A percentile compares a stretch with the other conserved stretches of the same genome.
These are phyloP conservation scores for Vanessa cardui DNA, from an alignment of 2,888 invertebrate genomes.

Conservation along the genomic window DNA sequence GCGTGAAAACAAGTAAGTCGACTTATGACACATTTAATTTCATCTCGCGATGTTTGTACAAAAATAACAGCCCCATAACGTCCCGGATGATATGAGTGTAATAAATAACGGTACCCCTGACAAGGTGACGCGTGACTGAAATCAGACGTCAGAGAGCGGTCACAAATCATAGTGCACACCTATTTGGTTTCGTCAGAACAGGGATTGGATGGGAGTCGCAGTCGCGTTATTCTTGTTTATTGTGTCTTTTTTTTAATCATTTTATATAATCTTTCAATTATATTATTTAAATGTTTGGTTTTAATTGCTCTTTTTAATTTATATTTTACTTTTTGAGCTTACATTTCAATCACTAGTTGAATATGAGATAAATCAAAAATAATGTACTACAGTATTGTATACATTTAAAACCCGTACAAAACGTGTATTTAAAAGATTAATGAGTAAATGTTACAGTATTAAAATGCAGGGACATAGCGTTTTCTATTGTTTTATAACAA, in stretches of 20 bases:
- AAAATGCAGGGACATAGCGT: too few relatives aligned
- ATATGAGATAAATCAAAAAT: too few relatives aligned
- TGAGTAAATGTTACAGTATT: too few relatives aligned
- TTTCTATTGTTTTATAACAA: too few relatives aligned
- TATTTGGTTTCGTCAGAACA: constrained; percentile 49
- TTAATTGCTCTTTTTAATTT: too few relatives aligned
- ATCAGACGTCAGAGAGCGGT: constrained; percentile 70
- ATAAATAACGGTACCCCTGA: constrained; percentile 67
- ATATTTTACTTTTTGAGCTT: too few relatives aligned
- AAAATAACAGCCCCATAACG: constrained; percentile 49
- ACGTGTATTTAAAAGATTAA: too few relatives aligned
- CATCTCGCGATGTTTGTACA: constrained; percentile 32
- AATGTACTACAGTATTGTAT: too few relatives aligned
- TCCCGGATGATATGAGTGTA: constrained; percentile 49
- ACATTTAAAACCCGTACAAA: too few relatives aligned
- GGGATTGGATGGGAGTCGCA: constrained; percentile 38
- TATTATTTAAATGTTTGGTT: too few relatives aligned
- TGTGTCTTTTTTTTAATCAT: neutral
- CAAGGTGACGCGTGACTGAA: constrained; percentile 72
- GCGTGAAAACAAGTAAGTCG: neutral
- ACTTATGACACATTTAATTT: constrained; percentile 27
- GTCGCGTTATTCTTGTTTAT: constrained; percentile 38
- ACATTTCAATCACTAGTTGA: too few relatives aligned
- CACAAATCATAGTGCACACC: constrained; percentile 69
- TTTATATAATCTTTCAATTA: neutral